Evolutionary conservation across 2,888 invertebrate species (phyloP).

Genomic region (Limenitis camilla): DNA sequence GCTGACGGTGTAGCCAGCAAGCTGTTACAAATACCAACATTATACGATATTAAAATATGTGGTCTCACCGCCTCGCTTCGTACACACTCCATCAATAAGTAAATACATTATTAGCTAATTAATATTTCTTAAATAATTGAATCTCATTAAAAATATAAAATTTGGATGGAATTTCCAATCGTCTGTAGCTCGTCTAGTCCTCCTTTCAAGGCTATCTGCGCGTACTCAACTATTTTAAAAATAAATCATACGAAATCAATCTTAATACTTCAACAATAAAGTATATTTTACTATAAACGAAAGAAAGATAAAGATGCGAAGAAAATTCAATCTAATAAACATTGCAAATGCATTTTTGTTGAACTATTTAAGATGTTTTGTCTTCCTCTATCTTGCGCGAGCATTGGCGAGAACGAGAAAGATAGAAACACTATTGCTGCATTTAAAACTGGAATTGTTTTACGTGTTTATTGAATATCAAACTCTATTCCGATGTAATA

Average conservation of each 20-base stretch:
- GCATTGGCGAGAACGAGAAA: no score
- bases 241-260: background rate
- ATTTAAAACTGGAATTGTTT: background rate
- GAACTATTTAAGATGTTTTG: no score
- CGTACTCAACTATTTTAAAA: constrained; percentile 32
- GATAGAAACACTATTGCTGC: no score
- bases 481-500: background rate
- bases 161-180: constrained; percentile 10
- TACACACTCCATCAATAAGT: no score
- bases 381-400: no score
- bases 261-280: constrained; percentile 8
- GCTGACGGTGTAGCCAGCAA: no score
- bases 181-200: constrained; percentile 61
- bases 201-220: constrained; percentile 42
- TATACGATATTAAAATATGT: no score
- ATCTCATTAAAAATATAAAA: no score
- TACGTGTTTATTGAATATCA: background rate
- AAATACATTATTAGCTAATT: no score
- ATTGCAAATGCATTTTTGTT: constrained; percentile 21
- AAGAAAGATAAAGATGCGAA: constrained; percentile 8
- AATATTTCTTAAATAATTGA: no score
- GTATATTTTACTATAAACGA: constrained; percentile 9
- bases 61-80: no score
- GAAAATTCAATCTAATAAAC: constrained; percentile 20
- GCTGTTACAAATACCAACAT: no score